phyloP scores from a whole-genome alignment of 2,888 invertebrate genomes.

The Mylabris sibirica region DNA sequence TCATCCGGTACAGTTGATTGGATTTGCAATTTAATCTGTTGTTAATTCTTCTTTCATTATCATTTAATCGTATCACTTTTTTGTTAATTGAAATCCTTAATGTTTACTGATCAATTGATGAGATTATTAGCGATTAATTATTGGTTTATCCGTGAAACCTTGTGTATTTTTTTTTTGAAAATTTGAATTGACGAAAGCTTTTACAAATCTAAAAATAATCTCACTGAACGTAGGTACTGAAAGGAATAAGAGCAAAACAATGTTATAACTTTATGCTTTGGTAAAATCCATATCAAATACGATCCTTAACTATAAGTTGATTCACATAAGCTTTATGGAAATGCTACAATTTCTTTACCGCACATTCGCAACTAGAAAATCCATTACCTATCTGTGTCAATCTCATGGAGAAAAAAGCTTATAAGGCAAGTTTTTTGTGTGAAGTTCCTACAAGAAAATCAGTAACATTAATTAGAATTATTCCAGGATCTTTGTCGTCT shows the following conservation, averaged over 20 bases:
- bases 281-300: conserved; percentile 26
- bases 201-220: background rate
- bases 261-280: conserved; percentile 32
- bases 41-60: background rate
- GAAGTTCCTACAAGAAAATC: background rate
- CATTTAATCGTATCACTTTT: background rate
- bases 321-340: conserved; percentile 16
- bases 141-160: background rate
- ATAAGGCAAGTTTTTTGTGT: background rate
- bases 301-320: conserved; percentile 32
- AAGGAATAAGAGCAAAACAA: conserved; percentile 29
- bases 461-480: background rate
- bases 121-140: no score
- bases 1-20: background rate
- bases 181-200: background rate
- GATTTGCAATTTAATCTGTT: background rate
- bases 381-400: background rate
- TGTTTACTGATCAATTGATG: no score
- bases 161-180: background rate
- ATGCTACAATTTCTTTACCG: background rate
- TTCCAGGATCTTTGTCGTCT: background rate
- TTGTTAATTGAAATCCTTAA: background rate
- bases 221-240: background rate
- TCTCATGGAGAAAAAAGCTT: background rate
- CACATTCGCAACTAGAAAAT: background rate